Conservation (phyloP, 2,888 invertebrate genomes). For the Phrixothrix hirtus region DNA sequence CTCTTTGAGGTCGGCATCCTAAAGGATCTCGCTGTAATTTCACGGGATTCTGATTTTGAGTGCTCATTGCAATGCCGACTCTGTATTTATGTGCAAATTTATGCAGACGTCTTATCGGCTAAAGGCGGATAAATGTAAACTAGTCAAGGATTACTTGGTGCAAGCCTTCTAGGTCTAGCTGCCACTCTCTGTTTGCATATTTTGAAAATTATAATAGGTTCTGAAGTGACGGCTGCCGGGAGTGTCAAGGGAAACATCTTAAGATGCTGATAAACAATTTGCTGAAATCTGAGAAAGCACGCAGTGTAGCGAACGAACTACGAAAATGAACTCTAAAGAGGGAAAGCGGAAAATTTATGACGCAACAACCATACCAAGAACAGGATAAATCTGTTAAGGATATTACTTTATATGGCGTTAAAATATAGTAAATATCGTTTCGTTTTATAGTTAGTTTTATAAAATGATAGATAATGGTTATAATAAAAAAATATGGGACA, state of each 20-base stretch:
- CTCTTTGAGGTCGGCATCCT: slow-evolving; percentile 18
- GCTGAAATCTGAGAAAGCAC: slow-evolving; percentile 15
- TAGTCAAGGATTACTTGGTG: slow-evolving; percentile 25
- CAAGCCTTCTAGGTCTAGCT: slow-evolving; percentile 18
- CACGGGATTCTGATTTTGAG: slow-evolving; percentile 25
- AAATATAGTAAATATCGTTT: slow-evolving; percentile 7
- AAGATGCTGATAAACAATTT: slow-evolving; percentile 15
- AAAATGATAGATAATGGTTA: too few relatives aligned
- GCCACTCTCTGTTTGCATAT: slow-evolving; percentile 23
- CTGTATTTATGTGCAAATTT: slow-evolving; percentile 34
- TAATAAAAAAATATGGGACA: too few relatives aligned
- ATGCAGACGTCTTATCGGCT: slow-evolving; percentile 33
- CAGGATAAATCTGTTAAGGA: slow-evolving; percentile 19
- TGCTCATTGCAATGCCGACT: slow-evolving; percentile 26
- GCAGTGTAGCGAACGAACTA: slow-evolving; percentile 14
- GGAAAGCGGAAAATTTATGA: slow-evolving; percentile 19
- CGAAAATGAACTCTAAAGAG: slow-evolving; percentile 16
- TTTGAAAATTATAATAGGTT: slow-evolving; percentile 14
- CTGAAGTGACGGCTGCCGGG: slow-evolving; percentile 7
- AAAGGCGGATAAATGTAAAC: slow-evolving; percentile 33
- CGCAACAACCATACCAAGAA: slow-evolving; percentile 15
- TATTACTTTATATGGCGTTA: slow-evolving; percentile 15
- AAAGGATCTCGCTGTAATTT: slow-evolving; percentile 20
- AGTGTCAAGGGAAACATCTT: slow-evolving; percentile 11
- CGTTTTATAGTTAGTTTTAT: slow-evolving; percentile 13